Base-by-base conservation (phyloP, 2,797 vertebrate genomes). In the Acanthurus leucopareius region DNA sequence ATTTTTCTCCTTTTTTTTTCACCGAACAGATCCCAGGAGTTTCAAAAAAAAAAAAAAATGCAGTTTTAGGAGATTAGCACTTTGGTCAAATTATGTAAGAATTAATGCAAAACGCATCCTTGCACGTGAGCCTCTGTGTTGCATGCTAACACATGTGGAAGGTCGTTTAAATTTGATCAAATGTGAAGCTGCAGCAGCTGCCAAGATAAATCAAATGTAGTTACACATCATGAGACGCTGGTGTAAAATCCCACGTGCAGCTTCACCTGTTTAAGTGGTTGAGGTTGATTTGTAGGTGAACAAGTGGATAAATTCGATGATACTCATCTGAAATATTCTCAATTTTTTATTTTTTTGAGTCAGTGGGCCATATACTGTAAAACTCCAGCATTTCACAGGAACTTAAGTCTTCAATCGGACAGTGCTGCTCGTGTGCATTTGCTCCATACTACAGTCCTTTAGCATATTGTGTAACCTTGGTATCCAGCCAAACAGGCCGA, bases 31-130 rank as follows among this genome's bases (percentile, higher is more conserved):
- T 67, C 80, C 60, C 69, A 1, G 69, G 65, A 60, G 62, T 40
- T 75, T 68, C 1, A 32, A 32, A 32, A 5, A 32, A 32, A 20
- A 59, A 76, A 73, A 7, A 69, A 78, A 84, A 56, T 62, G 44
- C 35, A 45, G 47, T 52, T 77, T 68, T 45, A 52, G 10, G 52
- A 51, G 52, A 66, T 82, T 57, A 82, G 51, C 52, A 2, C 40
- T 47, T 35, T 47, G 63, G 67, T 77, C 20, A 53, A 47, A 54
- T 8, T n/a, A 25, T 10, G 56, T 59, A 13, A 40, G 10, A 44
- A 7, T 1, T 32, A 32, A 32, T 32, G 28, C 28, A 32, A 14
- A n/a, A 44, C n/a, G 35, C n/a, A 19, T 14, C 13, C 7, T 8
- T 59, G n/a, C 15, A 5, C 8, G 0, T 7, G 10, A 14, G 51